Base-by-base conservation (phyloP, 2,888 invertebrate species). In the Heliconius ethilla region DNA sequence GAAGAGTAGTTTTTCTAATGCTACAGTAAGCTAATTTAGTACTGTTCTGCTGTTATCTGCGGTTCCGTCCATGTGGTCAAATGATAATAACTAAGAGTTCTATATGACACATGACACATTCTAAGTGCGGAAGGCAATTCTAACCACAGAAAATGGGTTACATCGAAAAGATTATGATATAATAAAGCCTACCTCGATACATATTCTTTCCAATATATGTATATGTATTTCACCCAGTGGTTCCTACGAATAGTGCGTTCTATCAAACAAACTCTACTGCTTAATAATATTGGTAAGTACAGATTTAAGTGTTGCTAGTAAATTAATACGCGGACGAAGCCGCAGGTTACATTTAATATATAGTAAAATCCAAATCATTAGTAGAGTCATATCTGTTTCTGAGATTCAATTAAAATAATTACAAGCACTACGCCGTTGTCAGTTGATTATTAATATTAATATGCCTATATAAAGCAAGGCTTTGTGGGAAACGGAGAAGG, bases 361-460 rank as follows among this genome's bases (percentile, higher is more conserved):
- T n/a, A 59, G n/a, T n/a, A 59, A 59, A n/a, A n/a, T n/a, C 4
- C 10, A 59, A 59, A 10, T 59, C 18, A 51, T 51, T 51, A 51
- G 18, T 51, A 22, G 6, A 51, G n/a, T n/a, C 45, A 70, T 9
- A 69, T 55, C 55, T 27, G 27, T 29, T 10, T 67, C 11, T 67
- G 67, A 55, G 25, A 70, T 70, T 33, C 29, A 55, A 70, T 70
- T 70, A 70, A 70, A 70, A 51, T 70, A 51, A 70, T 70, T 51
- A 33, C 55, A 72, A 59, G 3, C 27, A 45, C 55, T n/a, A 22
- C 22, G 13, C 1, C n/a, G 33, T 59, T 72, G 55, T 59, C 70
- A 33, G 70, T 55, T 27, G 25, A 29, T 70, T 29, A 55, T 51
- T 55, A 29, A 29, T 55, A 70, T 55, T 22, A 70, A 51, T 22